These are phyloP conservation scores for Thamnaconus septentrionalis DNA, from an alignment of 2,113 vertebrate species.

Conservation along the genomic window DNA sequence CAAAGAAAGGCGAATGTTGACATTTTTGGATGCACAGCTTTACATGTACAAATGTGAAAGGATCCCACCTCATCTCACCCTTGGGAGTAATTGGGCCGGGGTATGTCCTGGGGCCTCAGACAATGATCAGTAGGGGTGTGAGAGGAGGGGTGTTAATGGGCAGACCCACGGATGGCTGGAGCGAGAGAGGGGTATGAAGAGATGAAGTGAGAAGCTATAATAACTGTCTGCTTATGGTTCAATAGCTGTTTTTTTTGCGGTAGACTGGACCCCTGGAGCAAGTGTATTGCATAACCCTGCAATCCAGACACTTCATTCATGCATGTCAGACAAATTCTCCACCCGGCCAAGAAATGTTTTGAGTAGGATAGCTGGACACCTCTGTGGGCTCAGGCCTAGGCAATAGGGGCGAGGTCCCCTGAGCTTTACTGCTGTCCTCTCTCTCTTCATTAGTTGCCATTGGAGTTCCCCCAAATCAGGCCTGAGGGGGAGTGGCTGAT, in stretches of 20 bases:
- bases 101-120: slow-evolving; percentile 54
- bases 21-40: too few relatives aligned
- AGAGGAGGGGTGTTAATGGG: slow-evolving; percentile 11
- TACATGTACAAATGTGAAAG: slow-evolving; percentile 1
- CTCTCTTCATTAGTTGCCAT: slow-evolving; percentile 44
- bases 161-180: neutral
- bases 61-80: slow-evolving; percentile 8
- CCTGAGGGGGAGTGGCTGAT: slow-evolving; percentile 27
- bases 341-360: slow-evolving; percentile 18
- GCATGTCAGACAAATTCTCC: slow-evolving; percentile 18
- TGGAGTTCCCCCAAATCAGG: slow-evolving; percentile 27
- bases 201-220: slow-evolving; percentile 47
- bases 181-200: slow-evolving; percentile 10
- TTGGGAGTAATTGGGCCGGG: slow-evolving; percentile 23
- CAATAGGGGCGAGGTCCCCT: neutral
- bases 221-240: slow-evolving; percentile 60
- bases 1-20: too few relatives aligned
- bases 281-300: slow-evolving; percentile 48
- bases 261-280: slow-evolving; percentile 33
- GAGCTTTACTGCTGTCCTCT: slow-evolving; percentile 16
- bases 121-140: slow-evolving; percentile 17
- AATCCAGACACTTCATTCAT: slow-evolving; percentile 46
- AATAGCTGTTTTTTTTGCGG: slow-evolving; percentile 54
- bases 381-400: neutral
- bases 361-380: slow-evolving; percentile 5